These are phyloP conservation scores for Drosophila affinis DNA, from an alignment of 2,888 invertebrate genomes.

Conservation along the genomic window DNA sequence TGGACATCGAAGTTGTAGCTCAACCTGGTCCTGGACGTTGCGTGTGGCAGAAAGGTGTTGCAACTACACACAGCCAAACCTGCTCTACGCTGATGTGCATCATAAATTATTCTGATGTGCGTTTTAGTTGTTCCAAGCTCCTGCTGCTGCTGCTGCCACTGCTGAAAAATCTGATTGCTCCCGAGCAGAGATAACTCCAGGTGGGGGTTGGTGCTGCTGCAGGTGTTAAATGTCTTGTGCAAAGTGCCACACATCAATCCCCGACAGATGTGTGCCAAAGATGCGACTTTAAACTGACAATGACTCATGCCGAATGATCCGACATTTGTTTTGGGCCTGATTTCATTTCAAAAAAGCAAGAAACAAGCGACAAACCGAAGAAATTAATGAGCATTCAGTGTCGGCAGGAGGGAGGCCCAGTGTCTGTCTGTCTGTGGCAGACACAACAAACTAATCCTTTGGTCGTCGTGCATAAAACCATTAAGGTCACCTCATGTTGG, in stretches of 20 bases:
- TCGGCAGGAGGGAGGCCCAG: constrained; percentile 57
- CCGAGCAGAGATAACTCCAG: constrained; percentile 35
- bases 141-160: constrained; percentile 22
- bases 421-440: constrained; percentile 53
- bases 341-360: constrained; percentile 10
- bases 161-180: constrained; percentile 69
- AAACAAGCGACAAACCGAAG: constrained; percentile 17
- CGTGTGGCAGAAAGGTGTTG: constrained; percentile 47
- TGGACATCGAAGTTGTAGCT: constrained; percentile 54
- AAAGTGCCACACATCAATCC: constrained; percentile 64
- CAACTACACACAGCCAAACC: constrained; percentile 23
- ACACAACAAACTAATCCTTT: constrained; percentile 61
- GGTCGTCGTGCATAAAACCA: constrained; percentile 65
- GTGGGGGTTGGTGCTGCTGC: constrained; percentile 36
- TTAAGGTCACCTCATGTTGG: constrained; percentile 68
- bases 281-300: constrained; percentile 71
- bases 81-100: constrained; percentile 64
- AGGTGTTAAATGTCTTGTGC: constrained; percentile 74
- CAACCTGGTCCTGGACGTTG: constrained; percentile 24
- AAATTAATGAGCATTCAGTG: constrained; percentile 75
- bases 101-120: constrained; percentile 77
- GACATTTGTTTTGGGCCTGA: constrained; percentile 30
- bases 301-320: constrained; percentile 67
- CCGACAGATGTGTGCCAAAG: constrained; percentile 51
- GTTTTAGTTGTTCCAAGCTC: constrained; percentile 62